Conservation (phyloP, 2,113 vertebrate species). For the Megaceryle maxima region DNA sequence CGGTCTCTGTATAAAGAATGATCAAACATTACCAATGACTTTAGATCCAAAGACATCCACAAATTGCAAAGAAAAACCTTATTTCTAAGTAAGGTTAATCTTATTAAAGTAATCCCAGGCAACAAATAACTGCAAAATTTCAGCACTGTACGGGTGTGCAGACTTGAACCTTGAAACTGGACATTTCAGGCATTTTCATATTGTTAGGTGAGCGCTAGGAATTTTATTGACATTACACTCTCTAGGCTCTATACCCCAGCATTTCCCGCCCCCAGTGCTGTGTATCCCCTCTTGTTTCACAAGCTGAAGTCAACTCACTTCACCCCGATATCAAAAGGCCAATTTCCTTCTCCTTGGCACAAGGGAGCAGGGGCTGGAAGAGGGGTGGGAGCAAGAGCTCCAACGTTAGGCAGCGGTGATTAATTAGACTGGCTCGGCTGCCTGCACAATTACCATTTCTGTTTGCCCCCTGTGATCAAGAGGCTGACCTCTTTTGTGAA, state of each 20-base stretch:
- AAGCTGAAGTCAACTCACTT: background rate
- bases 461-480: background rate
- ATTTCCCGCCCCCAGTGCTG: background rate
- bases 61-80: background rate
- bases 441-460: background rate
- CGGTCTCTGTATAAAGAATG: constrained; percentile 3
- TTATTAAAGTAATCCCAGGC: background rate
- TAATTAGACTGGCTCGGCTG: background rate
- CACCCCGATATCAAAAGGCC: accelerated
- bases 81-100: constrained; percentile 19
- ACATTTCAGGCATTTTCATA: background rate
- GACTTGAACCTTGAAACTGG: background rate
- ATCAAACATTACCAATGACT: constrained; percentile 44
- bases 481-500: background rate
- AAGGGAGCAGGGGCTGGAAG: background rate
- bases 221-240: background rate
- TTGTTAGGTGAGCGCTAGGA: background rate
- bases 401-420: background rate
- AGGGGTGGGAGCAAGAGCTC: background rate
- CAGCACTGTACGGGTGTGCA: background rate
- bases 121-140: background rate
- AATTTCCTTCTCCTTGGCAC: background rate
- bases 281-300: background rate
- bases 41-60: background rate
- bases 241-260: background rate